Conservation (phyloP, 2,113 vertebrate species). For the Coregonus clupeaformis region DNA sequence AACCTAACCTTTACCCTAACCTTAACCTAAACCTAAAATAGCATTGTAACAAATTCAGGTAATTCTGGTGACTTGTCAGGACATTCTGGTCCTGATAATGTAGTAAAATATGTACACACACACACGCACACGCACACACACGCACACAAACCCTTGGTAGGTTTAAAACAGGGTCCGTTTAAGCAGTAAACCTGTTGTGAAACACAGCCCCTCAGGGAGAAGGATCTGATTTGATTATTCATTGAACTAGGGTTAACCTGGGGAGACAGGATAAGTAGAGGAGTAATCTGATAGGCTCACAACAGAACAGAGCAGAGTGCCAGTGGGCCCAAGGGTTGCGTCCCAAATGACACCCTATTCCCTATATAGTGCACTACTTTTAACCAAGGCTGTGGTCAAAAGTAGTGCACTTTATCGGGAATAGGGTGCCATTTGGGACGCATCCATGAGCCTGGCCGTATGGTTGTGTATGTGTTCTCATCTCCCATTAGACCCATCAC, state of each 20-base stretch:
- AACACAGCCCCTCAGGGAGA: slow-evolving; percentile 55
- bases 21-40: too few relatives aligned
- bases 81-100: neutral
- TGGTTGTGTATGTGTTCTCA: too few relatives aligned
- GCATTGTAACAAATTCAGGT: too few relatives aligned
- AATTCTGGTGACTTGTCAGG: neutral
- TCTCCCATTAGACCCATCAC: too few relatives aligned
- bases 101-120: neutral
- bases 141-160: neutral
- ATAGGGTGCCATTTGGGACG: too few relatives aligned
- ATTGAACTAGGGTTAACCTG: slow-evolving; percentile 45
- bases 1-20: too few relatives aligned
- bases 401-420: too few relatives aligned
- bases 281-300: slow-evolving; percentile 50
- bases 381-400: fast-evolving
- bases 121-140: neutral
- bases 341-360: too few relatives aligned
- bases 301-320: slow-evolving; percentile 10
- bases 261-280: slow-evolving; percentile 52
- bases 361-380: too few relatives aligned
- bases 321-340: neutral
- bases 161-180: neutral
- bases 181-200: slow-evolving; percentile 34
- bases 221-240: slow-evolving; percentile 47
- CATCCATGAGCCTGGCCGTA: too few relatives aligned